Base-by-base conservation (phyloP, 2,113 vertebrate species). In the Chamaea fasciata region DNA sequence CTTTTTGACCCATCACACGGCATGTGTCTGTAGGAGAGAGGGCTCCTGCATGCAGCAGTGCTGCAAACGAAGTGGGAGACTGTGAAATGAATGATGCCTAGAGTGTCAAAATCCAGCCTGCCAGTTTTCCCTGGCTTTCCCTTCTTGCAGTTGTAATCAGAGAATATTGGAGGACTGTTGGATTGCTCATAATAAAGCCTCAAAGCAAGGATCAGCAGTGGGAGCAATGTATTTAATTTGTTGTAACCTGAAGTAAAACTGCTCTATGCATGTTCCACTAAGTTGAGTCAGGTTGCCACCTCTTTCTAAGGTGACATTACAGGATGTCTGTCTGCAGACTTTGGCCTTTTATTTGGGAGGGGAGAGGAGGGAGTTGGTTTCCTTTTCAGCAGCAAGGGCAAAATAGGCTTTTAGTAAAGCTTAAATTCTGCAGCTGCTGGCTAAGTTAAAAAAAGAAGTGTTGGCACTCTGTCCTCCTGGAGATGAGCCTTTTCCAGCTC, bases 371-470 rank as follows among this genome's bases (percentile, higher is more conserved):
- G 41, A 73, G 78, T 65, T 71, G 21, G 41, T 69, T 95, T 96
- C 91, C 89, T 95, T 91, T 94, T 74, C 70, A 82, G n/a, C 74
- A 94, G 78, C 62, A 65, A 83, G 77, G 24, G 80, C 64, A 83
- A 89, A 94, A 89, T 57, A 69, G 84, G 42, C 81, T 91, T 87
- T 95, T 87, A 87, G 76, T 91, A 84, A 82, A 94, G 78, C 70
- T 85, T 69, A 56, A 94, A 92, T 89, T 87, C 70, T 92, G 87
- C 94, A 96, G 94, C 87, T 95, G 87, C 67, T 94, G 56, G 70
- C 74, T 91, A 57, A 86, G 70, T 87, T 92, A 63, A 85, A 91
- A 89, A 79, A 94, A 89, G 56, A 92, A 87, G 78, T 53, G 39
- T 77, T 96, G 93, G 95, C 89, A 87, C 41, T 67, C 35, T 12